phyloP scores from a whole-genome alignment of 2,113 vertebrate species.

The Probosciger aterrimus region DNA sequence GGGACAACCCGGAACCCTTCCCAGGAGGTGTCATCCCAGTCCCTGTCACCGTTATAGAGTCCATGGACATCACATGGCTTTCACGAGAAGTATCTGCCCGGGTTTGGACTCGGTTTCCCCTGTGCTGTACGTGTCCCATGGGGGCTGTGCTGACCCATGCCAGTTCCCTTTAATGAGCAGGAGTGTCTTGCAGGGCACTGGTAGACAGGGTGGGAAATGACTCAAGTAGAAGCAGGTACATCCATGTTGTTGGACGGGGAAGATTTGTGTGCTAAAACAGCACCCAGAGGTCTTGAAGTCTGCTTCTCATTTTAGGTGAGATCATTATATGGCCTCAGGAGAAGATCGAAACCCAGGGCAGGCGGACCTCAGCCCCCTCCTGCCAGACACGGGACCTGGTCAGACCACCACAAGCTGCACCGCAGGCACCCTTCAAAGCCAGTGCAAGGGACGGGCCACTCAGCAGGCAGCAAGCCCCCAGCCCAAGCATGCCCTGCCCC shows the following conservation, averaged over 20 bases:
- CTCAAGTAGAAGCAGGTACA: not conserved
- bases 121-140: accelerated
- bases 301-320: not conserved
- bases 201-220: accelerated
- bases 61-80: not conserved
- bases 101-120: not conserved
- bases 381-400: accelerated
- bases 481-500: not conserved
- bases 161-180: not conserved
- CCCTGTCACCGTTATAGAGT: accelerated
- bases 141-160: not conserved
- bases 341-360: not conserved
- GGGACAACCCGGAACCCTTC: not conserved
- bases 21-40: accelerated
- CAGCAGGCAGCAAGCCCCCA: not conserved
- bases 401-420: not conserved
- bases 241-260: accelerated
- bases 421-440: not conserved
- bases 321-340: not conserved
- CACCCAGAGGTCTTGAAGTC: not conserved
- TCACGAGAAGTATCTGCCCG: accelerated
- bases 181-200: accelerated
- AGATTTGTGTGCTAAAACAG: not conserved
- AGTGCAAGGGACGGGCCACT: not conserved
- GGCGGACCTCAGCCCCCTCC: not conserved